phyloP scores from a whole-genome alignment of 2,113 vertebrate genomes.

The Phaetusa simplex region DNA sequence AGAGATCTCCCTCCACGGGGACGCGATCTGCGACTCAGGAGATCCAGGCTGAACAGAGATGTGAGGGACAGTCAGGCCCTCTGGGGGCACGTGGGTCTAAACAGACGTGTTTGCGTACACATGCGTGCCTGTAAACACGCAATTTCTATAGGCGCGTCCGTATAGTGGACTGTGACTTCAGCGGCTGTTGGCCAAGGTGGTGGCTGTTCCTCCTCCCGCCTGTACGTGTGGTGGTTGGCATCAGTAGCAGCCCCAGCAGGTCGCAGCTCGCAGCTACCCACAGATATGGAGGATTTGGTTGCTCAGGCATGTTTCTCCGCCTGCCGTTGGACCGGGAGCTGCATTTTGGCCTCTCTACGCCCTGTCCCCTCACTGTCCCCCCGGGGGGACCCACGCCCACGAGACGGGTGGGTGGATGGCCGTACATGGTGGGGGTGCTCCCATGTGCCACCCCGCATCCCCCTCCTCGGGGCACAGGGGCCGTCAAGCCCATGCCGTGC shows the following conservation, averaged over 20 bases:
- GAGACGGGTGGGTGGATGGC: background rate
- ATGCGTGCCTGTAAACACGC: accelerated
- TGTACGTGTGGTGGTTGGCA: background rate
- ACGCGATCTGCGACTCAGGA: background rate
- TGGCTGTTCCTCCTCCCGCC: background rate
- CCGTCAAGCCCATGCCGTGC: accelerated
- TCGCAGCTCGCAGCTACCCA: background rate
- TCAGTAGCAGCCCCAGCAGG: background rate
- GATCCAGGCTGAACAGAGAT: background rate
- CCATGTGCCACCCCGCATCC: accelerated
- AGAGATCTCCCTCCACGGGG: background rate
- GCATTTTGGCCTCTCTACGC: background rate
- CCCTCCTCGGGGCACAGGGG: background rate
- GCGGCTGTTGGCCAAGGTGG: background rate
- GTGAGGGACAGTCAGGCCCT: background rate
- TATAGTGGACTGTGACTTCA: background rate
- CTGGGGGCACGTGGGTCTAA: background rate
- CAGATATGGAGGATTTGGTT: background rate
- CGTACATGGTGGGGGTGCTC: background rate
- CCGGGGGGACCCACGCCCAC: accelerated
- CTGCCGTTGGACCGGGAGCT: background rate
- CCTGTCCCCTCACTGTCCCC: background rate
- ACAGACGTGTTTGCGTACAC: background rate
- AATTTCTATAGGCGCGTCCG: accelerated
- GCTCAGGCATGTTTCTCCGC: background rate